Base-by-base conservation (phyloP, 2,113 vertebrate species). In the Lophotis ruficrista region DNA sequence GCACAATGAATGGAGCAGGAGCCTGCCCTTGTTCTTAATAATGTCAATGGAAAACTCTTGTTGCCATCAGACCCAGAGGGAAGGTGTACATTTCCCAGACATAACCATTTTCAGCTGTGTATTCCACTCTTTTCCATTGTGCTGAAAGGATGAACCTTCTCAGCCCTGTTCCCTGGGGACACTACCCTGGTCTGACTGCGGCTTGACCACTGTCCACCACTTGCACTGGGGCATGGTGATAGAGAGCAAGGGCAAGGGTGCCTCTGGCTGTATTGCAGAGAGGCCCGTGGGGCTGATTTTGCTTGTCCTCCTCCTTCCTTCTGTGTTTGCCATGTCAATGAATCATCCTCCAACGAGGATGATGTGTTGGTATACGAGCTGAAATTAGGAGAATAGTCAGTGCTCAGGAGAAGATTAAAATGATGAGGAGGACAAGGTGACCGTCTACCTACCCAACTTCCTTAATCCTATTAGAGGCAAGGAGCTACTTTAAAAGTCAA, bases 401-500 rank as follows among this genome's bases (percentile, higher is more conserved):
- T 81, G 50, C 41, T 92, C 56, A 79, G 65, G 41, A 91, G 84
- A 96, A 96, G 92, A 91, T 87, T 57, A 93, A 94, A 97, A 87
- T 18, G 23, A 85, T 64, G 71, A 87, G 66, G 64, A 71, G 88
- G 31, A n/a, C 60, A 38, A 96, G 93, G 58, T 87, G 35, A 79
- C 82, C 56, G 18, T 60, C 80, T 65, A 94, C 41, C 86, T 95
- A 51, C n/a, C 38, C 88, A 94, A 15, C 51, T 80, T 95, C 51
- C 78, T 89, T 82, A 93, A 95, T 77, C 84, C 60, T 69, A 25
- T 12, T 12, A 90, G 75, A 68, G 7, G 77, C 17, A 86, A 92
- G 86, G 88, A 96, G 75, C 82, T 96, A 75, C 37, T 92, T 95
- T 97, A 76, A 88, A 94, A 94, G 81, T 97, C 87, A 85, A 77